Base-by-base conservation (phyloP, 2,888 invertebrate species). In the Pharmacophagus antenor region DNA sequence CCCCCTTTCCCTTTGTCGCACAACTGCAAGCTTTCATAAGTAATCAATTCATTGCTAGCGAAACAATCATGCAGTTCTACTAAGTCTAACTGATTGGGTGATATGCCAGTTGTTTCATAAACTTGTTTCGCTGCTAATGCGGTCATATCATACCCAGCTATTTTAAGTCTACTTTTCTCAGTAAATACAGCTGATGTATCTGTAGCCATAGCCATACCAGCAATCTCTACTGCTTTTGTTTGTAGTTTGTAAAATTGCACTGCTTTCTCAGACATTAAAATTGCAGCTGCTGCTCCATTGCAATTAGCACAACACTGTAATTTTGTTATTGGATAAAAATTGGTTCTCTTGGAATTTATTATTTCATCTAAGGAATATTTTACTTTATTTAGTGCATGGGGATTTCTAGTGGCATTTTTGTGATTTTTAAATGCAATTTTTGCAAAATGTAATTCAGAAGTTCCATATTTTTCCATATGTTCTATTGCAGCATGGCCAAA, bases 351-450 rank as follows among this genome's bases (percentile, higher is more conserved):
- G 0, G 99, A 96, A n/a, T 95, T 94, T 78, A 95, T 88, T 62
- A 99, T 96, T 86, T 99, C 95, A 59, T 99, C 96, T 65, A 99
- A 84, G 0, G 95, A 94, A 78, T 99, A 99, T 77, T 96, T 96
- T 65, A 96, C 95, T 74, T 95, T 95, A 79, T 98, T 98, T 80
- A 99, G 99, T 0, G 99, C 98, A 72, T 98, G 95, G 85, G 99
- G 99, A 89, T 99, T 99, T 78, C 98, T 98, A 0, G 94, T 93
- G 5, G 99, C 99, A 85, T 99, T 99, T 70, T 97, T 94, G 81
- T 99, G 99, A 85, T 99, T 99, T 84, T 99, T 99, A 77, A 95
- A 95, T 0, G 99, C 99, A 74, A 99, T 98, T 88, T 99, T 99
- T 1, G 97, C 99, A 76, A 99, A 95, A 77, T 99, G 99, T 65